Evolutionary conservation across 2,888 invertebrate species (phyloP), one percentile per base, ranked within the genome.

Genomic region (Spisula solida): DNA sequence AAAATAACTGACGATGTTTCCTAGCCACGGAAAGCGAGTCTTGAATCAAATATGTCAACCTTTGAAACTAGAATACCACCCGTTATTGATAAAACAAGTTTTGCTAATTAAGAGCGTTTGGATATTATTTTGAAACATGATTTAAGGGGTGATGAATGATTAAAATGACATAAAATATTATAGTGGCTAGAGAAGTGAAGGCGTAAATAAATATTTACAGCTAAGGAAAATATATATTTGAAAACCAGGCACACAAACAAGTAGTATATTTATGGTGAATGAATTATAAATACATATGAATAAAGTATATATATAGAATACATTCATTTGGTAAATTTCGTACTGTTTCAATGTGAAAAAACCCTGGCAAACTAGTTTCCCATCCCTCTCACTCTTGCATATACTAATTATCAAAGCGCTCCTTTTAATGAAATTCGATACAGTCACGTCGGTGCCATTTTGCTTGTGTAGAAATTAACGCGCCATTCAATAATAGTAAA

Each of bases 241-340:
- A 70, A 70, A 79, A 85, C 78, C 85, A 85, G 85, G 85, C 85
- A 85, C 85, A 79, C 85, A 55, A 41, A 85, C 75, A 55, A n/a
- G 20, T 80, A 41, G 25, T 80, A 80, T 80, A 80, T 25, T 18
- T 48, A 48, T 47, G 18, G 29, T 48, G 51, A 48, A 80, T 80
- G 51, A 48, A 5, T 41, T 41, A 20, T 80, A 80, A 47, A n/a
- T 51, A 80, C 47, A 80, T 12, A 51, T 80, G 51, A 47, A 14
- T 47, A 25, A 47, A 25, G 25, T n/a, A 14, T 34, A 41, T 18
- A 80, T 80, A 47, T 25, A 48, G 51, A 34, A 34, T 48, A 80
- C 80, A 80, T n/a, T 25, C 48, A 48, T 51, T 80, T 51, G 18
- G 47, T 48, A 47, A 48, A 48, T 6, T n/a, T 80, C n/a, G 31